Evolutionary conservation across 1,140 invertebrate genomes (phyloP).

Genomic region (Bombyx mandarina): DNA sequence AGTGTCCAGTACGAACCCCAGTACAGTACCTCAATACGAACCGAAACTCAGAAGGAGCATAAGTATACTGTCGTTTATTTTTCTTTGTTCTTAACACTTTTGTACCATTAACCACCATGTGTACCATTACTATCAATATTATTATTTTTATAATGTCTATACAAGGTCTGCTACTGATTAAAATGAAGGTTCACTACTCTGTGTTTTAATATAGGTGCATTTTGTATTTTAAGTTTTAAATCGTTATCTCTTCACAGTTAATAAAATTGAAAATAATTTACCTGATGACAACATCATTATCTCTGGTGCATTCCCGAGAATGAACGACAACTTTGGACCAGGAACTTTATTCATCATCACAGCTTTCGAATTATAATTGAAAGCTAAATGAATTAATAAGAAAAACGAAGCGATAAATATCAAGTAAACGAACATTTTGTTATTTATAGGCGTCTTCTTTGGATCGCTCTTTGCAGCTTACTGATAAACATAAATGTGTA

Average conservation of each 20-base stretch:
- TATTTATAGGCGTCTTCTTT: background rate
- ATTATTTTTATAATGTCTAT: too few relatives aligned
- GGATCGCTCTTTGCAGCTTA: background rate
- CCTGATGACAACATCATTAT: conserved; percentile 13
- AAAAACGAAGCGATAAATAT: conserved; percentile 11
- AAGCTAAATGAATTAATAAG: conserved; percentile 12
- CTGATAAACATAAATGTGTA: conserved; percentile 3
- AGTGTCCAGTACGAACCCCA: too few relatives aligned
- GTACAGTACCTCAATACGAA: too few relatives aligned
- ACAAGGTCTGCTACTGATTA: too few relatives aligned
- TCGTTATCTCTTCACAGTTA: background rate
- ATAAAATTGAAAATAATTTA: conserved; percentile 6
- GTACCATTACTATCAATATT: too few relatives aligned
- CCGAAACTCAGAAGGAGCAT: too few relatives aligned
- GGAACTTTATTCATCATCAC: conserved; percentile 22
- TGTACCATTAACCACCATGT: too few relatives aligned
- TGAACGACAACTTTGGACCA: conserved; percentile 25
- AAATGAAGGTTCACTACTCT: too few relatives aligned
- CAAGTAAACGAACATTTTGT: conserved; percentile 11
- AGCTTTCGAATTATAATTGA: conserved; percentile 23
- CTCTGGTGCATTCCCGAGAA: conserved; percentile 32
- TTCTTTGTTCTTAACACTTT: too few relatives aligned
- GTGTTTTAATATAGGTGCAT: too few relatives aligned
- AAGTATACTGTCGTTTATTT: too few relatives aligned
- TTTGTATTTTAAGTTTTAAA: too few relatives aligned